phyloP scores from a whole-genome alignment of 2,888 invertebrate genomes.

The Villa cingulata region DNA sequence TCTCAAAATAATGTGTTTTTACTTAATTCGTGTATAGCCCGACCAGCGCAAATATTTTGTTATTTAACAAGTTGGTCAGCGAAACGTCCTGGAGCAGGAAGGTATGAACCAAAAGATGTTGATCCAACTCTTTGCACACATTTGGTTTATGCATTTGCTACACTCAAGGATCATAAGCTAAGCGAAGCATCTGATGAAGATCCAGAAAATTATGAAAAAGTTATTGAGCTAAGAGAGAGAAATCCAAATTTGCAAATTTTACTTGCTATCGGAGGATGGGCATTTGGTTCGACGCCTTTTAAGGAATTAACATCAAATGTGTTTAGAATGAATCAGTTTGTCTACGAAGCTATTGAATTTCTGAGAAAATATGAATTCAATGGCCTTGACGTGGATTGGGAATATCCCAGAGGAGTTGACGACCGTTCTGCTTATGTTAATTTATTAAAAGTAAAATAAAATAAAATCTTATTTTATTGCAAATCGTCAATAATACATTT shows the following conservation, averaged over 20 bases:
- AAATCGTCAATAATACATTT: background rate
- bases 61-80: slow-evolving; percentile 95
- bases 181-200: slow-evolving; percentile 70
- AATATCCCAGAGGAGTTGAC: slow-evolving; percentile 80
- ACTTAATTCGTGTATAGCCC: slow-evolving; percentile 40
- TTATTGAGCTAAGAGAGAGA: slow-evolving; percentile 72
- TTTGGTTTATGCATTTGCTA: slow-evolving; percentile 88
- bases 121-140: slow-evolving; percentile 86
- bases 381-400: slow-evolving; percentile 88
- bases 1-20: background rate
- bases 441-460: slow-evolving; percentile 42
- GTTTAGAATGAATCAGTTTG: slow-evolving; percentile 89
- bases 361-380: slow-evolving; percentile 82
- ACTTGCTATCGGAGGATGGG: slow-evolving; percentile 89
- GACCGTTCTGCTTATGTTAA: slow-evolving; percentile 74
- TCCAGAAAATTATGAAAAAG: slow-evolving; percentile 70
- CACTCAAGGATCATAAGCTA: slow-evolving; percentile 71
- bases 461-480: background rate
- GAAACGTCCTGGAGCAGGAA: slow-evolving; percentile 76
- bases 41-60: slow-evolving; percentile 80
- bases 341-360: slow-evolving; percentile 88
- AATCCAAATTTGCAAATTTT: slow-evolving; percentile 79
- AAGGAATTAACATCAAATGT: slow-evolving; percentile 83
- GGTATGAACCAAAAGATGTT: slow-evolving; percentile 79
- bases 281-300: slow-evolving; percentile 88